Conservation (phyloP, 2,113 vertebrate genomes). For the Boleophthalmus pectinirostris region DNA sequence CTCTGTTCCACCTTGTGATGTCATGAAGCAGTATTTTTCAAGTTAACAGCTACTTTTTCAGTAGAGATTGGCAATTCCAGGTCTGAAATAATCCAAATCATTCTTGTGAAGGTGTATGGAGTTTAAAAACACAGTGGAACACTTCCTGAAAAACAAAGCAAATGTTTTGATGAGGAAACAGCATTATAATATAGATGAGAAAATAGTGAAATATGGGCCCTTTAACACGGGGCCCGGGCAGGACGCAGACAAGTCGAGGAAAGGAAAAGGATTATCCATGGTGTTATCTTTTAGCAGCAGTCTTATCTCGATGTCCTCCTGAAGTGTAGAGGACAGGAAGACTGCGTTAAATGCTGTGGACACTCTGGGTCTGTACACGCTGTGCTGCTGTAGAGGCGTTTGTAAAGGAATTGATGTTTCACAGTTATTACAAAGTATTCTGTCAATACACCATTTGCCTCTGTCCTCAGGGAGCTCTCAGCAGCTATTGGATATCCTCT, state of each 20-base stretch:
- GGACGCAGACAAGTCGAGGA: constrained; percentile 8
- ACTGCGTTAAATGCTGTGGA: constrained; percentile 40
- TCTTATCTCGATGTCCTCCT: constrained; percentile 76
- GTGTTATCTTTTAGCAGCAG: constrained; percentile 63
- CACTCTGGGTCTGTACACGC: constrained; percentile 48
- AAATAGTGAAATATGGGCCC: too few relatives aligned
- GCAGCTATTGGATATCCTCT: constrained; percentile 42
- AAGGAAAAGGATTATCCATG: constrained; percentile 50
- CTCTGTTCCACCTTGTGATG: too few relatives aligned
- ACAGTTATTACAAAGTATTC: constrained; percentile 56
- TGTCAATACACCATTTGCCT: constrained; percentile 36
- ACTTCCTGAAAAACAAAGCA: too few relatives aligned
- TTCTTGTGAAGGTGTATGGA: too few relatives aligned
- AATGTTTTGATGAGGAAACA: too few relatives aligned
- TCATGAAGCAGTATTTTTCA: too few relatives aligned
- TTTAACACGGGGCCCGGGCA: constrained; percentile 26
- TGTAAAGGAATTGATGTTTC: constrained; percentile 63
- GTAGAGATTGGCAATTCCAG: too few relatives aligned
- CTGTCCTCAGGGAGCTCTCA: constrained; percentile 45
- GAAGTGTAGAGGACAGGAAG: constrained; percentile 63
- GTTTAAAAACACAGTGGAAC: too few relatives aligned
- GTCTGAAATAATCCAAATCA: too few relatives aligned
- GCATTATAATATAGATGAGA: too few relatives aligned
- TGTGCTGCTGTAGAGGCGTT: constrained; percentile 53
- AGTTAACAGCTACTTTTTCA: too few relatives aligned